phyloP scores from a whole-genome alignment of 1,140 invertebrate species.

The Agraylea sexmaculata region DNA sequence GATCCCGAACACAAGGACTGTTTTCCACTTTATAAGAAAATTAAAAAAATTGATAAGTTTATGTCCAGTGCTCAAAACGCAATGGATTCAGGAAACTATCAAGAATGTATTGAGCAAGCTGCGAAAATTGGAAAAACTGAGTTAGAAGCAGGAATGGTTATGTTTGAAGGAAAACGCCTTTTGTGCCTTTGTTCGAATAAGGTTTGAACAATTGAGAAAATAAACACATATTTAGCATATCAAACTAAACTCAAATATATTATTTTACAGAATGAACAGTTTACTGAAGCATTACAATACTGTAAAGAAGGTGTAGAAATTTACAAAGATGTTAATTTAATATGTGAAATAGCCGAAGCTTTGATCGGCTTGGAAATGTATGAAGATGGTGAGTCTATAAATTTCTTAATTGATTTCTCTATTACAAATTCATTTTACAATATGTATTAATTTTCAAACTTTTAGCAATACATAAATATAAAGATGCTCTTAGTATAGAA shows the following conservation, averaged over 20 bases:
- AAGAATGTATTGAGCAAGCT: slow-evolving; percentile 63
- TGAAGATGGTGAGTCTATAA: slow-evolving; percentile 65
- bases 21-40: slow-evolving; percentile 91
- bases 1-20: slow-evolving; percentile 97
- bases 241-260: not conserved
- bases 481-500: slow-evolving; percentile 78
- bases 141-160: slow-evolving; percentile 54
- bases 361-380: slow-evolving; percentile 83
- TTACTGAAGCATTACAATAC: slow-evolving; percentile 49
- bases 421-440: slow-evolving; percentile 4
- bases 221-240: too few species aligned
- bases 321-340: slow-evolving; percentile 61
- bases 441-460: slow-evolving; percentile 21
- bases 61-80: slow-evolving; percentile 60
- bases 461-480: slow-evolving; percentile 76
- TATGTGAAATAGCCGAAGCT: slow-evolving; percentile 89
- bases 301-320: slow-evolving; percentile 76
- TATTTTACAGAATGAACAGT: slow-evolving; percentile 45
- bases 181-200: slow-evolving; percentile 65
- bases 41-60: slow-evolving; percentile 91
- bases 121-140: slow-evolving; percentile 59
- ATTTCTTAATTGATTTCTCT: slow-evolving; percentile 1
- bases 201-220: slow-evolving; percentile 22
- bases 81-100: slow-evolving; percentile 56
- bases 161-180: slow-evolving; percentile 59